Evolutionary conservation across 2,888 invertebrate species (phyloP).

Genomic region (Aphodius sticticus): DNA sequence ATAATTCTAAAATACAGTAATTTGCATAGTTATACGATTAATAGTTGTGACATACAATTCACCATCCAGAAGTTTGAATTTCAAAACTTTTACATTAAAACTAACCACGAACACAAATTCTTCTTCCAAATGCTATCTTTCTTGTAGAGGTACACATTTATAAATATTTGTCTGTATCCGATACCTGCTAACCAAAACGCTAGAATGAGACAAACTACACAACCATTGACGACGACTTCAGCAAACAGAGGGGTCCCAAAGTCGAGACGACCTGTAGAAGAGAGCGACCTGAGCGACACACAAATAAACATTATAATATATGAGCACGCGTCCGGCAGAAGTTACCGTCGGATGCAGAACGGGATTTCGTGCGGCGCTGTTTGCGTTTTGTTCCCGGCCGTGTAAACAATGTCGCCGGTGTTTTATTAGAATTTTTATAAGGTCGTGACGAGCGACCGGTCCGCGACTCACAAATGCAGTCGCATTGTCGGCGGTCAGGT

Average conservation of each 20-base stretch:
- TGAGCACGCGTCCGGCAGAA: slow-evolving; percentile 20
- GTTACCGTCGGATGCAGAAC: slow-evolving; percentile 39
- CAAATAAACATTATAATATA: slow-evolving; percentile 32
- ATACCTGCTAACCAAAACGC: background rate
- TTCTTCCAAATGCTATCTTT: no score
- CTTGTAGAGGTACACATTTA: no score
- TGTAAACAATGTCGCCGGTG: slow-evolving; percentile 54
- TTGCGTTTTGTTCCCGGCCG: slow-evolving; percentile 52
- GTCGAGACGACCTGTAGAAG: background rate
- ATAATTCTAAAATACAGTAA: no score
- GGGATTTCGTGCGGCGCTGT: slow-evolving; percentile 45
- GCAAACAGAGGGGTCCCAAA: background rate
- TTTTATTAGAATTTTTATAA: slow-evolving; percentile 53
- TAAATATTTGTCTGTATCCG: no score
- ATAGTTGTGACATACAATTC: no score
- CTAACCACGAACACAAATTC: no score
- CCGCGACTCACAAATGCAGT: slow-evolving; percentile 43
- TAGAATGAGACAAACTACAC: background rate
- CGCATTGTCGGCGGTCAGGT: slow-evolving; percentile 51
- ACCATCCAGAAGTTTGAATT: no score
- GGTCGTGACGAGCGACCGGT: slow-evolving; percentile 48
- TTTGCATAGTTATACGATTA: no score
- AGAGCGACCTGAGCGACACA: background rate
- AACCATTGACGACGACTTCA: background rate
- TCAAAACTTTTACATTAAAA: no score